These are phyloP conservation scores for Noctua fimbriata DNA, from an alignment of 2,888 invertebrate species.

Conservation along the genomic window DNA sequence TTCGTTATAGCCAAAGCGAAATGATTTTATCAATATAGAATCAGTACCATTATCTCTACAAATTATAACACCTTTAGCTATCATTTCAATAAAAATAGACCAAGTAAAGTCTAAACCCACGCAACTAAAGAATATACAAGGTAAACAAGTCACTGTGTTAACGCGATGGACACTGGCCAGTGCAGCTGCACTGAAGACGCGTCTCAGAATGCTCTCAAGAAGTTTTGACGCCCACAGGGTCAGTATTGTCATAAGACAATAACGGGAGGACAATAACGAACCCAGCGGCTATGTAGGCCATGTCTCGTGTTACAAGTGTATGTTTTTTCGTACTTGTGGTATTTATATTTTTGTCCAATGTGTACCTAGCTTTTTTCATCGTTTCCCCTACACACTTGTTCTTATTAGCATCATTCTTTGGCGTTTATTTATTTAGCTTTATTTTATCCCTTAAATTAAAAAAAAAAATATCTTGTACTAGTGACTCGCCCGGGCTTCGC, in stretches of 20 bases:
- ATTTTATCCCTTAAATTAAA: too few species aligned
- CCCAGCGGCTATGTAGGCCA: background rate
- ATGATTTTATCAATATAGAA: background rate
- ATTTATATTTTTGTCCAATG: too few species aligned
- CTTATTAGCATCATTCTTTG: too few species aligned
- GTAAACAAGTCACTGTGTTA: background rate
- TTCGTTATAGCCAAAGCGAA: background rate
- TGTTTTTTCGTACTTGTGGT: background rate
- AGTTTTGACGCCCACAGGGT: background rate
- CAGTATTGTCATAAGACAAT: slow-evolving; percentile 3
- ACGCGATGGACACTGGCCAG: background rate
- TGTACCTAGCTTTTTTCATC: too few species aligned
- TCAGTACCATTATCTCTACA: background rate
- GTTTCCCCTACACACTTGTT: too few species aligned
- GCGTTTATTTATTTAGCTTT: too few species aligned
- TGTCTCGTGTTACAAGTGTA: background rate
- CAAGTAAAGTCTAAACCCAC: background rate
- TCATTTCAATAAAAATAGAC: background rate
- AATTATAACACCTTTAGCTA: background rate
- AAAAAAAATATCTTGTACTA: too few species aligned
- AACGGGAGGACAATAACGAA: background rate
- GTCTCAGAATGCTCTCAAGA: slow-evolving; percentile 11
- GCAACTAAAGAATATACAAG: background rate
- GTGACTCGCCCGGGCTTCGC: too few species aligned
- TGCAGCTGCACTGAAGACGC: background rate